phyloP scores from a whole-genome alignment of 2,888 invertebrate genomes.

The Corythucha ciliata region DNA sequence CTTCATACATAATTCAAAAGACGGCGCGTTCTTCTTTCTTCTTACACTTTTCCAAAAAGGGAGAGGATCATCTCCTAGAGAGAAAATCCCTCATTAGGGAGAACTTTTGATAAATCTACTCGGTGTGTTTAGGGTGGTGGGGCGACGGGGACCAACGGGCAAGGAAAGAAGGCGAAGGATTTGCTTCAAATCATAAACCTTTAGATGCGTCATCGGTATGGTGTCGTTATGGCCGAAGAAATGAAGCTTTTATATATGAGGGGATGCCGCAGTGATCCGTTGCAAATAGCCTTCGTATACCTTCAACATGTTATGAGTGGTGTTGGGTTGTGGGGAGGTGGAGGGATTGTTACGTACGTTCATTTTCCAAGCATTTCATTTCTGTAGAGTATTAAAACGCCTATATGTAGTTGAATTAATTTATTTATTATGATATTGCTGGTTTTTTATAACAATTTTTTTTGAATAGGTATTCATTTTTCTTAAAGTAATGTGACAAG shows the following conservation, averaged over 20 bases:
- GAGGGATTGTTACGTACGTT: no score
- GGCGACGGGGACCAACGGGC: background rate
- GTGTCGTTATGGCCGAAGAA: constrained; percentile 15
- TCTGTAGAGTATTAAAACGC: no score
- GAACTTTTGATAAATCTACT: constrained; percentile 21
- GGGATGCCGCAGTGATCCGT: no score
- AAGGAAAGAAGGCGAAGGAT: constrained; percentile 13
- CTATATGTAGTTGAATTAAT: no score
- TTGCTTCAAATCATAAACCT: constrained; percentile 23
- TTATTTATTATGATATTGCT: no score
- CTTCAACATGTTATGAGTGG: background rate
- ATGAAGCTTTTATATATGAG: background rate
- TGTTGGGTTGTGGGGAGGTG: background rate
- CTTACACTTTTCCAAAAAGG: constrained; percentile 4
- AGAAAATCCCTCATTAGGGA: constrained; percentile 24
- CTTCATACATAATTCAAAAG: constrained; percentile 26
- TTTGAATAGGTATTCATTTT: no score
- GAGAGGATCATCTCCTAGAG: constrained; percentile 10
- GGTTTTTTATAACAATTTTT: no score
- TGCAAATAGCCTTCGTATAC: background rate
- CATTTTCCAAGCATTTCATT: no score
- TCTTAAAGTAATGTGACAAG: no score
- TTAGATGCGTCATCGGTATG: constrained; percentile 21
- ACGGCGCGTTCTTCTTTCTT: constrained; percentile 1
- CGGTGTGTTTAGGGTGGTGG: background rate